These are phyloP conservation scores for Pammene fasciana DNA, from an alignment of 2,888 invertebrate species.

Conservation along the genomic window DNA sequence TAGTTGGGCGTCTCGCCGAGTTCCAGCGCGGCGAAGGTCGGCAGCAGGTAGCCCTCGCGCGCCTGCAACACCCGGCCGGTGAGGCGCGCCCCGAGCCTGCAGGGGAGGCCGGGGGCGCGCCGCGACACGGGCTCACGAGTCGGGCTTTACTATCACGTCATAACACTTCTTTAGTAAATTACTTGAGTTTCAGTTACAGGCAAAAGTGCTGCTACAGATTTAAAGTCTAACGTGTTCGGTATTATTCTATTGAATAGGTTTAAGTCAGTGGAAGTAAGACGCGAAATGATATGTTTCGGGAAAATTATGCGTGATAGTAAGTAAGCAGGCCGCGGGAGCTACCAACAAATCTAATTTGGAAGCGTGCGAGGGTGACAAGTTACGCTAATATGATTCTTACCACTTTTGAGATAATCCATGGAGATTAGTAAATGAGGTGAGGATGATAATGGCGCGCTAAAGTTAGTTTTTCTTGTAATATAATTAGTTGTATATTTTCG, in stretches of 20 bases:
- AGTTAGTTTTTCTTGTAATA: slow-evolving; percentile 3
- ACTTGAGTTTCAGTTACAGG: background rate
- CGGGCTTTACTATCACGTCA: slow-evolving; percentile 2
- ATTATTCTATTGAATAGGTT: too few species aligned
- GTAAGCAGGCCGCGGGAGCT: slow-evolving; percentile 7
- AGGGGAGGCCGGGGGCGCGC: slow-evolving; percentile 32
- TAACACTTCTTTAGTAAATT: background rate
- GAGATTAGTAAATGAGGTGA: too few species aligned
- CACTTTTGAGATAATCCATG: too few species aligned
- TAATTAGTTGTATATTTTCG: background rate
- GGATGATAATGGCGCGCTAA: background rate
- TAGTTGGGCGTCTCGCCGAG: slow-evolving; percentile 72
- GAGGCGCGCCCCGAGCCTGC: slow-evolving; percentile 36
- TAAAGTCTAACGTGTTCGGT: too few species aligned
- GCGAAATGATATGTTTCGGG: background rate
- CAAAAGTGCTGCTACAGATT: background rate
- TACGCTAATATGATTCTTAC: background rate
- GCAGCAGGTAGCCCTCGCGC: slow-evolving; percentile 76
- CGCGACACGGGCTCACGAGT: slow-evolving; percentile 13
- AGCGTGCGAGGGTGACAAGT: background rate
- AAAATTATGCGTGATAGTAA: background rate
- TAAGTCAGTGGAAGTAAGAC: too few species aligned
- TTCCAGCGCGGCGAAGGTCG: slow-evolving; percentile 81
- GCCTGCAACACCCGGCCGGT: slow-evolving; percentile 59
- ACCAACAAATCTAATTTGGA: slow-evolving; percentile 14